A percentile compares a stretch with the other conserved stretches of the same genome.
Evolutionary conservation across 2,888 invertebrate species (phyloP).

Genomic region (Busseola fusca): DNA sequence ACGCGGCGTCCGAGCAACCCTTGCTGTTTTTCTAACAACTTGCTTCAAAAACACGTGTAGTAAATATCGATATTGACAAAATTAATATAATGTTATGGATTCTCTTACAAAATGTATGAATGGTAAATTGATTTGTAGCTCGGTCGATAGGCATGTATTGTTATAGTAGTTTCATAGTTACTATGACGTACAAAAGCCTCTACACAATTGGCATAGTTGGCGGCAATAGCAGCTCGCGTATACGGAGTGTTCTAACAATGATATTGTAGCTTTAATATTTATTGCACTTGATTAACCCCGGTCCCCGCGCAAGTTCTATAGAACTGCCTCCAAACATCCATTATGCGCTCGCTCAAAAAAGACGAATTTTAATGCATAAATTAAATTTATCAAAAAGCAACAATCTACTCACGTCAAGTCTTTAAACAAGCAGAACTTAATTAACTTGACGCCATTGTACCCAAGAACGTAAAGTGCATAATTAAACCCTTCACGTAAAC

Average conservation of each 20-base stretch:
- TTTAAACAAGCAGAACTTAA: constrained; percentile 86
- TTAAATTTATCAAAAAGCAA: constrained; percentile 76
- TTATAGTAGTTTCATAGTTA: constrained; percentile 82
- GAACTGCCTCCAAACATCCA: constrained; percentile 45
- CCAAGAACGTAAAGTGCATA: constrained; percentile 84
- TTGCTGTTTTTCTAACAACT: constrained; percentile 44
- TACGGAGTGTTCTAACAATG: constrained; percentile 83
- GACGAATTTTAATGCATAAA: constrained; percentile 79
- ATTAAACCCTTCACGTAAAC: constrained; percentile 87
- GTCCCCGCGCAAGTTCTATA: constrained; percentile 74
- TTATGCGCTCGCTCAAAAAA: constrained; percentile 76
- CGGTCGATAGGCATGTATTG: constrained; percentile 68
- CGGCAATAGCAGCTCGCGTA: constrained; percentile 79
- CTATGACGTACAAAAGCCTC: constrained; percentile 82
- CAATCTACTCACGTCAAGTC: constrained; percentile 77
- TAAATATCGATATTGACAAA: constrained; percentile 28
- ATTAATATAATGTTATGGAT: constrained; percentile 38
- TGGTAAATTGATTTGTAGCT: constrained; percentile 67
- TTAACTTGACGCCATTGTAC: constrained; percentile 86
- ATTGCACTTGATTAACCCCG: constrained; percentile 85
- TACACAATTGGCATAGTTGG: constrained; percentile 85
- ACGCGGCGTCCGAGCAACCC: constrained; percentile 55
- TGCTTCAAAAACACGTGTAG: constrained; percentile 45
- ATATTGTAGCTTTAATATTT: constrained; percentile 88
- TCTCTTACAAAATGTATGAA: constrained; percentile 61